Evolutionary conservation across 2,113 vertebrate genomes (phyloP), one percentile per base, ranked within the genome.

Genomic region (Tringa solitaria): DNA sequence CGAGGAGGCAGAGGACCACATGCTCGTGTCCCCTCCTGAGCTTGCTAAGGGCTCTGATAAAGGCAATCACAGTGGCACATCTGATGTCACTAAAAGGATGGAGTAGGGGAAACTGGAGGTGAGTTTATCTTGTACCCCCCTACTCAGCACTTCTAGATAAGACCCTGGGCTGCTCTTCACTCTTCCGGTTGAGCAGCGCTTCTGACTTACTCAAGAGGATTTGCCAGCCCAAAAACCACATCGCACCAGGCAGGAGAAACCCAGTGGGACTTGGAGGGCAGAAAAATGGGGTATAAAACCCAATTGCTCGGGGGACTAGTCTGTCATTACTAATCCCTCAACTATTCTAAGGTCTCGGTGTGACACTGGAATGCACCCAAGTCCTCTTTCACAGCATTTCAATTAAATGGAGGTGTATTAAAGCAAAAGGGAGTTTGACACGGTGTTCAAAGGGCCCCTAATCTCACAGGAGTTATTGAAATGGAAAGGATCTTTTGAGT

Each of bases 401-500:
- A 73, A 53, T 79, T 81, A 89, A 94, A 87, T 32, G 19, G 33
- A 91, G 51, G 84, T 91, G 24, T 91, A 60, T 84, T 89, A 68
- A 91, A 84, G 81, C 27, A 75, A 91, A 79, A 87, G 33, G 13
- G 56, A 84, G 24, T 56, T 57, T 76, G 89, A 94, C 46, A 43
- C 0, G 0, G 19, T 75, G 85, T 91, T 95, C 95, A 96, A 89
- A 97, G 51, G 48, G 45, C 20, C 53, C 53, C 84, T 94, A 93
- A 94, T 85, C 59, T 96, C 84, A 46, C 41, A 96, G 87, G 92
- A 91, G 82, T 85, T 88, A 89, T 16, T 79, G 75, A 84, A 94
- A 93, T 54, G 8, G 89, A 85, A 87, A 79, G 61, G 65, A 41
- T 79, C 70, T 94, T 94, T 92, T 88, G 67, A 96, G 67, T 79